Evolutionary conservation across 1,140 invertebrate genomes (phyloP), one percentile per base, ranked within the genome.

Genomic region (Macrocentrus cingulum): DNA sequence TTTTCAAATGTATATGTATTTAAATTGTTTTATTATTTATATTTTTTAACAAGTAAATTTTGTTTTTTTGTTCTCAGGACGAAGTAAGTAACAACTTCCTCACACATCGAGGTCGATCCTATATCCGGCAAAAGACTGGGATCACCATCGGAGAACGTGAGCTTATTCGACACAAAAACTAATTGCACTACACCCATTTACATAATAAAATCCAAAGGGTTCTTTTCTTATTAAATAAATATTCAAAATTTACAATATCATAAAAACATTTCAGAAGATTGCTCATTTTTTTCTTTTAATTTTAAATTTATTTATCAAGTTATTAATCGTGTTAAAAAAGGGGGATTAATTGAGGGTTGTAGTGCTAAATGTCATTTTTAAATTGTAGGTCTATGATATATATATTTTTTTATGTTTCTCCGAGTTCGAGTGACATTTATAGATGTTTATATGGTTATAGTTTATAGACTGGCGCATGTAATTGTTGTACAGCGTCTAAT

Each of bases 21-120:
- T n/a, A n/a, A n/a, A 19, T 15, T 16, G 23, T 58, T 63, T 42
- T 44, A 48, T 41, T 60, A 45, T 59, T 59, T 60, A 62, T 42
- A 41, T 60, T 54, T 74, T 70, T 70, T 78, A 72, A 75, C 69
- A 58, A 63, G 37, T 65, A 39, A 71, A 63, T 69, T 66, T 69
- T 65, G 68, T 58, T 50, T 76, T 72, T 77, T 68, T 79, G 75
- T 76, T 79, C 68, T 62, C 75, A 79, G 76, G 76, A 74, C 70
- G 76, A 79, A 79, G 76, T 79, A 79, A 79, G 76, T 77, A 79
- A 65, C 71, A 59, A 60, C 59, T 15, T 39, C 23, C 44, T 37
- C 45, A 37, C 25, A 50, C 50, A 48, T 23, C 22, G 45, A 36
- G 46, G 19, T 23, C 32, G 25, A 55, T 20, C 58, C 11, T 53